Evolutionary conservation across 2,797 vertebrate species (phyloP).

Genomic region (Agapornis canus): DNA sequence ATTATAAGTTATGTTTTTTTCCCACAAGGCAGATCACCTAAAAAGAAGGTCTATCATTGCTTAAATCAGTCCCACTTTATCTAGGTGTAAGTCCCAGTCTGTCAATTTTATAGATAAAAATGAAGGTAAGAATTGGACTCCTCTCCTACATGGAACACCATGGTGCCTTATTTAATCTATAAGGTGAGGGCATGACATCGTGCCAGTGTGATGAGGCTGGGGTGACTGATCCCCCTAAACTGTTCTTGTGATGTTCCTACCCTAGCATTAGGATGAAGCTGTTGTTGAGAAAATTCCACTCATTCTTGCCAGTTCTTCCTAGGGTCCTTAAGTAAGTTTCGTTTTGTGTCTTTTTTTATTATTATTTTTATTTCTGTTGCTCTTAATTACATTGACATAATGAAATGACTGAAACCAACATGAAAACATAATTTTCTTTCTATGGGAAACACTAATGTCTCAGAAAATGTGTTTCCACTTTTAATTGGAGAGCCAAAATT

Average conservation of each 20-base stretch:
- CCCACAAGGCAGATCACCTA: background rate
- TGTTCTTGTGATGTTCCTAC: background rate
- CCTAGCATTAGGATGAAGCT: background rate
- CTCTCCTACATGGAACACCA: background rate
- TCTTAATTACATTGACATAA: background rate
- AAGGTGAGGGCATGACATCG: accelerated
- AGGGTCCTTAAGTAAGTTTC: background rate
- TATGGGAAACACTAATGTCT: background rate
- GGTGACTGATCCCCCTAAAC: background rate
- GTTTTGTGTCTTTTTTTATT: background rate
- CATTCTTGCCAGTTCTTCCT: background rate
- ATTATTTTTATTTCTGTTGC: background rate
- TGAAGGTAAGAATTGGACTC: background rate
- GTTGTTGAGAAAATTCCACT: background rate
- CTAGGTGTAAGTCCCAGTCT: background rate
- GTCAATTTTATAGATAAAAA: background rate
- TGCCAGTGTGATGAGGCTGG: background rate
- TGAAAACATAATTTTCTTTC: background rate
- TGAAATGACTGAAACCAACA: background rate
- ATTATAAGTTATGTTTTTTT: accelerated
- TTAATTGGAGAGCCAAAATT: slow-evolving; percentile 31
- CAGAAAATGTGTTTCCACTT: slow-evolving; percentile 1
- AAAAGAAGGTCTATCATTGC: background rate
- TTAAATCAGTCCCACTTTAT: background rate
- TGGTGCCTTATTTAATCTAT: background rate